Percentiles rank a stretch among this genome's conserved stretches.
Evolutionary conservation across 2,797 vertebrate genomes (phyloP).

Genomic region (Dermochelys coriacea): DNA sequence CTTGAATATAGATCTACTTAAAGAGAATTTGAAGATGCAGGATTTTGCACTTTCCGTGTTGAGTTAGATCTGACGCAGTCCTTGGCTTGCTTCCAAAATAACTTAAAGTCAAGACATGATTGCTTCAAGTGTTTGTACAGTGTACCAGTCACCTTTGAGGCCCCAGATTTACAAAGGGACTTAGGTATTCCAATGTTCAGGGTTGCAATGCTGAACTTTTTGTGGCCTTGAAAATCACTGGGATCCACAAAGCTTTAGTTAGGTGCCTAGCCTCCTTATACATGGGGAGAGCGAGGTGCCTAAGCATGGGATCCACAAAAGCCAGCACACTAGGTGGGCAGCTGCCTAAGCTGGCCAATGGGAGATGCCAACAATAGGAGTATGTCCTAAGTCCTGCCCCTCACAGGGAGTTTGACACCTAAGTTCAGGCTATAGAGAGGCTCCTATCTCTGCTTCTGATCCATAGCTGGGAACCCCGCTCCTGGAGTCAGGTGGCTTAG

Average conservation of each 20-base stretch:
- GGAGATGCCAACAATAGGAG: not conserved
- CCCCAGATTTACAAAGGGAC: not conserved
- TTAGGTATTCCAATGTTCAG: not conserved
- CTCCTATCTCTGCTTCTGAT: not conserved
- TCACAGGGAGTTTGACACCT: not conserved
- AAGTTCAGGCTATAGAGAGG: not conserved
- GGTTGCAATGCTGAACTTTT: not conserved
- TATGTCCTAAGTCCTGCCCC: not conserved
- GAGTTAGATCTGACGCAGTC: not conserved
- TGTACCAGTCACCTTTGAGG: not conserved
- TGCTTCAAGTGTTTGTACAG: not conserved
- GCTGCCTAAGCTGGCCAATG: not conserved
- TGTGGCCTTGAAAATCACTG: not conserved
- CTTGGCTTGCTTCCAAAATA: not conserved
- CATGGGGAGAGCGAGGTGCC: too few species aligned
- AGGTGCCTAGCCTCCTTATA: not conserved
- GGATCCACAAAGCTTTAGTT: not conserved
- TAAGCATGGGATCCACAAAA: not conserved
- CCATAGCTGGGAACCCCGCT: not conserved
- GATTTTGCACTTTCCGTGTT: slow-evolving; percentile 8
- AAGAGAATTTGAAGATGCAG: slow-evolving; percentile 21
- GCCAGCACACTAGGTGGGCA: not conserved
- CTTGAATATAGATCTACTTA: not conserved
- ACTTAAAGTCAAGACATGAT: rapidly evolving
- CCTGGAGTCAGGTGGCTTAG: not conserved